Conservation (phyloP, 2,888 invertebrate species). For the Zonitis immaculata region DNA sequence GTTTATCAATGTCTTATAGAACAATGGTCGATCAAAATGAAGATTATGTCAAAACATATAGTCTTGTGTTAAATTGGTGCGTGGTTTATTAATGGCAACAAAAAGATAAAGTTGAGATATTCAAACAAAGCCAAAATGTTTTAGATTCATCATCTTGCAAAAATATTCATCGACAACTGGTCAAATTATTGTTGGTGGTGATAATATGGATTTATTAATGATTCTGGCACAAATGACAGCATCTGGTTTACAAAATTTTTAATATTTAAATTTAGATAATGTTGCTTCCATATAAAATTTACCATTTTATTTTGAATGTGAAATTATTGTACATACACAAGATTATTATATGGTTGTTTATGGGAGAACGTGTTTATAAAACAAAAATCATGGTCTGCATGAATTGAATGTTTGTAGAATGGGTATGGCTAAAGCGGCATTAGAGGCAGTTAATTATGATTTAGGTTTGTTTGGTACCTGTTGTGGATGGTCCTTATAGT, state of each 20-base stretch:
- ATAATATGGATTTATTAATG: constrained; percentile 87
- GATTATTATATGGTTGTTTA: constrained; percentile 99
- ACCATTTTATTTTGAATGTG: constrained; percentile 98
- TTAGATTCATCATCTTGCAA: constrained; percentile 91
- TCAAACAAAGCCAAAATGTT: constrained; percentile 90
- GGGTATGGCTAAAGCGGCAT: constrained; percentile 98
- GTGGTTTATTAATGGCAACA: constrained; percentile 95
- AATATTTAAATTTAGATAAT: constrained; percentile 96
- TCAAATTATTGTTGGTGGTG: constrained; percentile 87
- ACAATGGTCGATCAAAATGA: constrained; percentile 99
- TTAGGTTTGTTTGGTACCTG: constrained; percentile 95
- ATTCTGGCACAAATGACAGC: constrained; percentile 99
- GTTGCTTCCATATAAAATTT: constrained; percentile 98
- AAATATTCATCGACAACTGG: constrained; percentile 92
- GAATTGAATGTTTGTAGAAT: constrained; percentile 98
- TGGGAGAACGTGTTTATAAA: constrained; percentile 99
- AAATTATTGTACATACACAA: no score
- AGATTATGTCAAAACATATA: constrained; percentile 96
- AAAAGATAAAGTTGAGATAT: constrained; percentile 94
- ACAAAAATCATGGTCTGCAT: constrained; percentile 97
- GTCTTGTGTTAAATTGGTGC: constrained; percentile 83
- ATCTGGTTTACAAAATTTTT: constrained; percentile 93
- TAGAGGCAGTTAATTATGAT: constrained; percentile 98
- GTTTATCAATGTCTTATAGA: constrained; percentile 95
- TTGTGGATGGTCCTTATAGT: constrained; percentile 93